These are phyloP conservation scores for Dendrolimus houi DNA, from an alignment of 2,888 invertebrate species.

Conservation along the genomic window DNA sequence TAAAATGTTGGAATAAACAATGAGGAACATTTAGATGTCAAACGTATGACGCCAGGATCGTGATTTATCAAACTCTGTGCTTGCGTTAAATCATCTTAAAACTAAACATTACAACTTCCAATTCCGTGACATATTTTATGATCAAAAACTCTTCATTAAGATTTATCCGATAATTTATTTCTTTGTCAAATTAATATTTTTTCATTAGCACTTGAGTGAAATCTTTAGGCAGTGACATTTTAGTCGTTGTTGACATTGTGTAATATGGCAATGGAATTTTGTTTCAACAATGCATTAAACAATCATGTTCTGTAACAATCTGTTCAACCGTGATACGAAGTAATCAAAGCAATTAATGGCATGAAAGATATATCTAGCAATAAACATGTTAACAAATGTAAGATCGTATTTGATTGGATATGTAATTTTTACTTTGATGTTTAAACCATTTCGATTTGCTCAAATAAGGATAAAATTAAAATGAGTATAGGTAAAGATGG, in stretches of 20 bases:
- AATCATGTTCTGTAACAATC: too few relatives aligned
- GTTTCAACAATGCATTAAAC: too few relatives aligned
- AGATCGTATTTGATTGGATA: too few relatives aligned
- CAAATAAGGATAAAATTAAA: too few relatives aligned
- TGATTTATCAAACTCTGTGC: slow-evolving; percentile 4
- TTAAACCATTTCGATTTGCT: too few relatives aligned
- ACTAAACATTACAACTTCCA: background rate
- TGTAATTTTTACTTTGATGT: too few relatives aligned
- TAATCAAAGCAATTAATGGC: too few relatives aligned
- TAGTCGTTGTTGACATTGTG: slow-evolving; percentile 8
- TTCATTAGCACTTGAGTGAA: slow-evolving; percentile 19
- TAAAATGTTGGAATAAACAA: slow-evolving; percentile 3
- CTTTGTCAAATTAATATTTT: slow-evolving; percentile 21
- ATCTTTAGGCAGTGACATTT: slow-evolving; percentile 18
- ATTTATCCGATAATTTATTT: background rate
- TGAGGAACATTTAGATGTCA: slow-evolving; percentile 15
- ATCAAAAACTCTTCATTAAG: background rate
- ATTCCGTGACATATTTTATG: background rate
- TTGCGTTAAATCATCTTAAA: slow-evolving; percentile 5
- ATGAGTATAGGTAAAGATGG: too few relatives aligned
- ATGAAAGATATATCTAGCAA: too few relatives aligned
- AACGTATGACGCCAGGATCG: slow-evolving; percentile 17
- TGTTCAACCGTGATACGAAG: too few relatives aligned
- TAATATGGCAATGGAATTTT: slow-evolving; percentile 1
- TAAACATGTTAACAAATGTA: too few relatives aligned